Evolutionary conservation across 2,888 invertebrate genomes (phyloP).

Genomic region (Rhagonycha lutea): DNA sequence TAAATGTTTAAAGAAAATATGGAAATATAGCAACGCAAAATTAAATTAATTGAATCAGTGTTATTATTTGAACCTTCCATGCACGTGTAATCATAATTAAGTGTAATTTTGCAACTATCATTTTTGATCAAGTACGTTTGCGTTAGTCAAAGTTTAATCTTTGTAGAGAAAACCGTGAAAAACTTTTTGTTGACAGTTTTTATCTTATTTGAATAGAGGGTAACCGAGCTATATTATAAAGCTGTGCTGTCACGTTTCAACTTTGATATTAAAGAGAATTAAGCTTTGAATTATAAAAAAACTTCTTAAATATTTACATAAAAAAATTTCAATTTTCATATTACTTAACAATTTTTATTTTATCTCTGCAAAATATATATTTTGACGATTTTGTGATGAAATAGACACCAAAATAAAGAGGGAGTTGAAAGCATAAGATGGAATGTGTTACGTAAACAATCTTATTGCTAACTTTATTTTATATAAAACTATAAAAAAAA

Average conservation of each 20-base stretch:
- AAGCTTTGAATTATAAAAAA: neutral
- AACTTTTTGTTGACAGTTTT: conserved; percentile 20
- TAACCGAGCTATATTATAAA: conserved; percentile 17
- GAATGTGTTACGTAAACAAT: neutral
- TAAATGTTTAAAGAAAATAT: neutral
- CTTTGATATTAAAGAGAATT: conserved; percentile 18
- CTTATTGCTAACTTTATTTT: neutral
- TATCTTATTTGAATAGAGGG: conserved; percentile 25
- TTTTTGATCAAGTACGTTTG: neutral
- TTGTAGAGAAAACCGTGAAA: neutral
- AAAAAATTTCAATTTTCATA: neutral
- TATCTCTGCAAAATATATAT: neutral
- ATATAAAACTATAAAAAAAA: neutral
- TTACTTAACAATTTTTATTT: neutral
- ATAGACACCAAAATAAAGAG: neutral
- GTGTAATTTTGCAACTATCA: neutral
- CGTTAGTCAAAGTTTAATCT: conserved; percentile 1
- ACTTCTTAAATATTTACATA: neutral
- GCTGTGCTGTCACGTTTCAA: conserved; percentile 13
- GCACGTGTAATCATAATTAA: neutral
- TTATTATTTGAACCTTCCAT: no score
- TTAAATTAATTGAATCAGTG: neutral
- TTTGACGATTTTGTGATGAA: neutral
- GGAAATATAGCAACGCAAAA: neutral
- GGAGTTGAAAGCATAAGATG: neutral